These are phyloP conservation scores for Hemithea aestivaria DNA, from an alignment of 2,888 invertebrate species.

Conservation along the genomic window DNA sequence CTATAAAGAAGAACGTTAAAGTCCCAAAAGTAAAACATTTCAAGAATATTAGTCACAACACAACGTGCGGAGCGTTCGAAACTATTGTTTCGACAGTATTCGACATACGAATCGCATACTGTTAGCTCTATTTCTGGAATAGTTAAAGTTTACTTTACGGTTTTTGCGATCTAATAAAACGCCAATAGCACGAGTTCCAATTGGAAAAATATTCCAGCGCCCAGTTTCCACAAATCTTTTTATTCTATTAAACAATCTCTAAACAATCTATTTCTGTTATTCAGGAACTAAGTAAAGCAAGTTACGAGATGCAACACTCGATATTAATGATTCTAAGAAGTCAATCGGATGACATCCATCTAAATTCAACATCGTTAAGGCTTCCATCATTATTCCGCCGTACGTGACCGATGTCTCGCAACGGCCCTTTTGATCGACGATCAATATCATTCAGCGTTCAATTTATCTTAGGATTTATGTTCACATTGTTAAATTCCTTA, in stretches of 20 bases:
- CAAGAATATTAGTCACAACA: conserved; percentile 61
- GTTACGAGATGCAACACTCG: conserved; percentile 18
- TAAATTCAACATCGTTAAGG: conserved; percentile 50
- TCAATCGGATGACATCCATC: conserved; percentile 42
- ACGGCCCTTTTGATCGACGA: conserved; percentile 62
- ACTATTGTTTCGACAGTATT: conserved; percentile 65
- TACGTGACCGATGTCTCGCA: conserved; percentile 49
- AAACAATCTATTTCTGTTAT: conserved; percentile 2
- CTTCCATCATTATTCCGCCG: conserved; percentile 46
- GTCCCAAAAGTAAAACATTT: conserved; percentile 54
- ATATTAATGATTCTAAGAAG: conserved; percentile 41
- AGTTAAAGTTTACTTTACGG: conserved; percentile 57
- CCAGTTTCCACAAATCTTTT: conserved; percentile 7
- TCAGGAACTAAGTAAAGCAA: conserved; percentile 21
- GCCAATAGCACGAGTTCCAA: conserved; percentile 40
- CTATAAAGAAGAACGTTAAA: conserved; percentile 44
- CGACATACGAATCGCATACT: conserved; percentile 59
- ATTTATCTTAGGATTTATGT: conserved; percentile 65
- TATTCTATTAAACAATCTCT: conserved; percentile 5
- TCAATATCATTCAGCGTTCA: conserved; percentile 58
- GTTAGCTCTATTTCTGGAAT: conserved; percentile 62
- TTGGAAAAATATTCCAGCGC: conserved; percentile 31
- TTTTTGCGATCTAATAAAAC: conserved; percentile 58
- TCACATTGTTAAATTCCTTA: conserved; percentile 56
- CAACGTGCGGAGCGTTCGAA: conserved; percentile 39